phyloP scores from a whole-genome alignment of 2,888 invertebrate species.

The Lycophotia porphyrea region DNA sequence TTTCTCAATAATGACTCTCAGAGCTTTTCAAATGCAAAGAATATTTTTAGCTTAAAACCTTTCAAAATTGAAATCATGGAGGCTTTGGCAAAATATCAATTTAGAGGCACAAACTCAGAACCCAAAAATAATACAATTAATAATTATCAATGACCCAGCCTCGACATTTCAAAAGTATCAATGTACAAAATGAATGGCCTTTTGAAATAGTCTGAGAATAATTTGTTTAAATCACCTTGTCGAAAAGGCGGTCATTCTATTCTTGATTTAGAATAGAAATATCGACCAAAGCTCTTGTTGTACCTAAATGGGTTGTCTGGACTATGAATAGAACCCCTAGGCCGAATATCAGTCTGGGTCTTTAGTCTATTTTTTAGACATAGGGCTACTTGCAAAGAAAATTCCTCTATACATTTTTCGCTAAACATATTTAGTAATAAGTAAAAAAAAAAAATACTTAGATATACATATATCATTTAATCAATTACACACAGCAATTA shows the following conservation, averaged over 20 bases:
- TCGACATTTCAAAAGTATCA: background rate
- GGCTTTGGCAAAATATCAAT: background rate
- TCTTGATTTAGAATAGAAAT: conserved; percentile 19
- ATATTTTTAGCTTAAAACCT: background rate
- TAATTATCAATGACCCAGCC: background rate
- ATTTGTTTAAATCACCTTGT: background rate
- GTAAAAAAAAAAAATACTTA: background rate
- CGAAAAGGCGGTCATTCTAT: background rate
- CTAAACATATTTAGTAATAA: background rate
- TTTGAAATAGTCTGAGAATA: background rate
- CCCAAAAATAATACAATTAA: background rate
- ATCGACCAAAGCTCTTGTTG: conserved; percentile 9
- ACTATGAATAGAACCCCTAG: conserved; percentile 2
- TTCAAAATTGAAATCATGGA: background rate
- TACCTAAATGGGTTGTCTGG: background rate
- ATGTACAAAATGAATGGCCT: background rate
- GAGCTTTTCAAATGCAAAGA: background rate
- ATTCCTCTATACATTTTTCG: background rate
- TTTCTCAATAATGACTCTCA: background rate
- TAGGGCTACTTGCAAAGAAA: background rate
- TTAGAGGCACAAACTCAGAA: background rate
- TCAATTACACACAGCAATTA: background rate
- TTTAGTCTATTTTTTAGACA: background rate
- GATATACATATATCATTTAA: background rate
- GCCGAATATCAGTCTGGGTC: background rate